Percentiles rank a stretch among this genome's conserved stretches.
Conservation (phyloP, 2,797 vertebrate genomes). For the Falco biarmicus region DNA sequence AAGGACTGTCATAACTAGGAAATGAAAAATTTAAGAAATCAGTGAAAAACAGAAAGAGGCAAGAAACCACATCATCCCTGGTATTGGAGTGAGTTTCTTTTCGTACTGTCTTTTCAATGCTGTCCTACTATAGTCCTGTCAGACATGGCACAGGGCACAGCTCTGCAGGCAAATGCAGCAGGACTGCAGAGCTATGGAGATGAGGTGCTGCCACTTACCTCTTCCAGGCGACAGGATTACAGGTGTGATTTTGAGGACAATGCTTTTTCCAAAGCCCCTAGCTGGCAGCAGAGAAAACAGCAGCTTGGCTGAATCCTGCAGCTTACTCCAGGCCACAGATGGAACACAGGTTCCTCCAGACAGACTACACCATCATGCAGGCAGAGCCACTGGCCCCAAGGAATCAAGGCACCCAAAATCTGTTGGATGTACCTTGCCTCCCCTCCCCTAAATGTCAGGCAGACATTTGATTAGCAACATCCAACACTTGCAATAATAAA, state of each 20-base stretch:
- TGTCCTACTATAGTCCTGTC: background rate
- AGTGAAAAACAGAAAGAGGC: background rate
- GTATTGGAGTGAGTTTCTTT: background rate
- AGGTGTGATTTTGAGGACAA: background rate
- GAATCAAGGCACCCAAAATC: background rate
- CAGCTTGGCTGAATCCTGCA: background rate
- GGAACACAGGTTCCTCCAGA: background rate
- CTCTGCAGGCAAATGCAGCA: background rate
- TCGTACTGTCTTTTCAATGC: background rate
- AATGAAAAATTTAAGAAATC: background rate
- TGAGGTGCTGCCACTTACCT: background rate
- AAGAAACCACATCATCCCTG: background rate
- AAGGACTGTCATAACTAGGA: background rate
- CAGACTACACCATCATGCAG: background rate
- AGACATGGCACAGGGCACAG: background rate
- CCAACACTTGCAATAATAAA: background rate
- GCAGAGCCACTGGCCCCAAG: background rate
- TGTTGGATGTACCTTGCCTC: background rate
- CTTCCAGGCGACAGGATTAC: background rate
- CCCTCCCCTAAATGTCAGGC: background rate
- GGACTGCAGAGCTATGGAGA: background rate
- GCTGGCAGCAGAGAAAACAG: background rate
- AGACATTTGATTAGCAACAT: background rate
- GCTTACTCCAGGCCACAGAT: background rate
- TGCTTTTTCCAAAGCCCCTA: background rate